These are phyloP conservation scores for Psilopsiagon aurifrons DNA, from an alignment of 2,113 vertebrate genomes.

Conservation along the genomic window DNA sequence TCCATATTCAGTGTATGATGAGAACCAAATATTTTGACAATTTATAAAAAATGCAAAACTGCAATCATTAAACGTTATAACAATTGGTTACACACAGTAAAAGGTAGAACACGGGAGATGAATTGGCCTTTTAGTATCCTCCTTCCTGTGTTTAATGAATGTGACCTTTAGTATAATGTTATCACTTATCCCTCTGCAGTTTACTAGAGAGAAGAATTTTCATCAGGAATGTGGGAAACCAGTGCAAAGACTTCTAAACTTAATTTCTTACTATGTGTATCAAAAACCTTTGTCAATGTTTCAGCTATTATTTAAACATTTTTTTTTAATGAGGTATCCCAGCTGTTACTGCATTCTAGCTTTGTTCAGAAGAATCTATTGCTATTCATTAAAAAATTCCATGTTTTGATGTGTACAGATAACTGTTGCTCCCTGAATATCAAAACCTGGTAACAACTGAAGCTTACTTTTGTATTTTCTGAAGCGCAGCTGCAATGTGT, in stretches of 20 bases:
- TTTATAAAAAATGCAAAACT: background rate
- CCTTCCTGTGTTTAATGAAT: background rate
- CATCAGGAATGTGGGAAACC: background rate
- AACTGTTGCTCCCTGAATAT: background rate
- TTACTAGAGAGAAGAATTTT: background rate
- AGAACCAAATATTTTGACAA: background rate
- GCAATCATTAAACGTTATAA: rapidly evolving
- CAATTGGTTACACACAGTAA: background rate
- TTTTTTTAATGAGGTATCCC: background rate
- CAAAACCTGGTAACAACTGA: background rate
- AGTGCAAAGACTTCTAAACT: background rate
- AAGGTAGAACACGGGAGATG: background rate
- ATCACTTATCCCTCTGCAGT: background rate
- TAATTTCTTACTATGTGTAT: background rate
- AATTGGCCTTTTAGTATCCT: background rate
- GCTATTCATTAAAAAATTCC: rapidly evolving
- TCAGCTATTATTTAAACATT: background rate
- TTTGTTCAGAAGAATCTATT: background rate
- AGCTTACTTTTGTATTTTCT: background rate
- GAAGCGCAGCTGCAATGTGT: background rate
- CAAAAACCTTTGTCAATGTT: background rate
- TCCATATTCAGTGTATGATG: background rate
- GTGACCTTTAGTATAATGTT: background rate
- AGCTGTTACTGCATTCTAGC: background rate
- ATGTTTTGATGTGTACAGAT: background rate